phyloP scores from a whole-genome alignment of 2,797 vertebrate species.

The Chloroceryle amazona region DNA sequence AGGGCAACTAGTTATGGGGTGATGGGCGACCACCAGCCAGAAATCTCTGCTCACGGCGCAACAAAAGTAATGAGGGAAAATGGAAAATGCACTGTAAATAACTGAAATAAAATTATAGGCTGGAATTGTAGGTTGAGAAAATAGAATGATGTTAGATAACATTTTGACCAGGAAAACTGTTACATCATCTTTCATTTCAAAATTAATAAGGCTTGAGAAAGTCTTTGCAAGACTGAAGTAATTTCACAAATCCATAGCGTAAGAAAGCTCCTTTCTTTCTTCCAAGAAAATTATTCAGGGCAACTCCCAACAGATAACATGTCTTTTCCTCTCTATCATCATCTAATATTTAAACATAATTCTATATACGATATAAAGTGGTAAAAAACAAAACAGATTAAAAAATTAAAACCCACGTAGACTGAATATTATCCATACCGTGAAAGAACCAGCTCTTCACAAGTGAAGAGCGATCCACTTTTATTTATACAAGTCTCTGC shows the following conservation, averaged over 20 bases:
- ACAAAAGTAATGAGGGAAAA: background rate
- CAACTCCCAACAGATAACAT: background rate
- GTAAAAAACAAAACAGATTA: background rate
- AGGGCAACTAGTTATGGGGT: background rate
- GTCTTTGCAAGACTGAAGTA: background rate
- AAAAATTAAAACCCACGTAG: background rate
- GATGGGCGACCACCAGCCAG: background rate
- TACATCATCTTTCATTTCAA: background rate
- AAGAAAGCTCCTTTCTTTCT: background rate
- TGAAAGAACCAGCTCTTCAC: background rate
- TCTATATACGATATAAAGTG: background rate
- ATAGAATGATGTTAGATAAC: background rate
- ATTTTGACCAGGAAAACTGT: background rate
- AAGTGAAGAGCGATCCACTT: background rate
- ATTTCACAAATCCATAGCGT: background rate
- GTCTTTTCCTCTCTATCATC: background rate
- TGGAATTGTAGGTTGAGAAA: background rate
- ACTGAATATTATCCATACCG: background rate
- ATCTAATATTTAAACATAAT: background rate
- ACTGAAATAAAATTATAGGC: background rate
- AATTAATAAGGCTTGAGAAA: background rate
- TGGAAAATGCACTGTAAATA: background rate
- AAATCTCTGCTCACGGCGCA: background rate
- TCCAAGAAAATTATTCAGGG: background rate
- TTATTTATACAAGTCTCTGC: background rate